A percentile compares a stretch with the other conserved stretches of the same genome.
phyloP scores from a whole-genome alignment of 1,140 invertebrate genomes.

The Trissolcus basalis region DNA sequence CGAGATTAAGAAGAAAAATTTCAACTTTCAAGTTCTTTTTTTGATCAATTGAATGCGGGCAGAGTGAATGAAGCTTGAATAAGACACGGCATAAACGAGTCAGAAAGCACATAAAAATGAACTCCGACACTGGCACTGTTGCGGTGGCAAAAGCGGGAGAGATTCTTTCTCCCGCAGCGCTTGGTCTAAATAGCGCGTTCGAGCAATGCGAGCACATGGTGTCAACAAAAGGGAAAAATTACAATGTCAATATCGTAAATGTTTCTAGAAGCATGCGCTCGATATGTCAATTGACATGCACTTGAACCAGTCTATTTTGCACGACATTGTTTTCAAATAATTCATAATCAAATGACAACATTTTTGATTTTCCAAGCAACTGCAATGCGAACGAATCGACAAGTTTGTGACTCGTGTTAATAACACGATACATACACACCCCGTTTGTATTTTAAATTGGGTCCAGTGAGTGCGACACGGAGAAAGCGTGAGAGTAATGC shows the following conservation, averaged over 20 bases:
- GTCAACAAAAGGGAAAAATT: conserved; percentile 17
- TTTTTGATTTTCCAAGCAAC: too few species aligned
- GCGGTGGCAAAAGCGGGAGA: neutral
- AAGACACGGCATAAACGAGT: too few species aligned
- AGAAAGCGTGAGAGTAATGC: conserved; percentile 59
- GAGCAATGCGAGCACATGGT: neutral
- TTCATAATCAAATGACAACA: too few species aligned
- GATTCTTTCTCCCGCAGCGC: neutral
- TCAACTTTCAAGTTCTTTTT: too few species aligned
- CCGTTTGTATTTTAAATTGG: conserved; percentile 35
- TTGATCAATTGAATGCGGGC: too few species aligned
- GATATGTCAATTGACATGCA: neutral
- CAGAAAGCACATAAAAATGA: neutral
- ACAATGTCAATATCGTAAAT: conserved; percentile 26
- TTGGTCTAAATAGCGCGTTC: neutral
- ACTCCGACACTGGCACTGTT: neutral
- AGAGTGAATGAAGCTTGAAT: too few species aligned
- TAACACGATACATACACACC: conserved; percentile 41
- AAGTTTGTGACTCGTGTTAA: conserved; percentile 51
- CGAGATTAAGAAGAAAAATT: too few species aligned
- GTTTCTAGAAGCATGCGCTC: neutral
- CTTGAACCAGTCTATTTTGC: too few species aligned
- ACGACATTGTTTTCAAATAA: too few species aligned
- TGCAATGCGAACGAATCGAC: conserved; percentile 11
- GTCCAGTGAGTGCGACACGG: conserved; percentile 32